A percentile compares a stretch with the other conserved stretches of the same genome.
Conservation (phyloP, 1,140 invertebrate species). For the Rhagoletis zephyria region DNA sequence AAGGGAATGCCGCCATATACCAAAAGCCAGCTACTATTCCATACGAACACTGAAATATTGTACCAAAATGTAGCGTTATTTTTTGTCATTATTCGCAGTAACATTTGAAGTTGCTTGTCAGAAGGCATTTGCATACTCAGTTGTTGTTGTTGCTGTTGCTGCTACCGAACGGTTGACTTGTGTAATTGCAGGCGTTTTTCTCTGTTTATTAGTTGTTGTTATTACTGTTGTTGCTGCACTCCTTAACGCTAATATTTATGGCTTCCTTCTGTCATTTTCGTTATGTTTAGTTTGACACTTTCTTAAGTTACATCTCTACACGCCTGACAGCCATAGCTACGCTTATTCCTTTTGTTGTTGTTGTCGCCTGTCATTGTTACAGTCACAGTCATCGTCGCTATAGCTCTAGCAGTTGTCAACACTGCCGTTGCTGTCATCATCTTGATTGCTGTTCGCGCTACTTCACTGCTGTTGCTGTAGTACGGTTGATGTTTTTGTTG, state of each 20-base stretch:
- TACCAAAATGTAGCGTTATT: not conserved
- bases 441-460: constrained; percentile 32
- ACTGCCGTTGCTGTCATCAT: constrained; percentile 19
- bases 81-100: not conserved
- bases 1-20: no score
- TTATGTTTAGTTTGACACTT: constrained; percentile 72
- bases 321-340: not conserved
- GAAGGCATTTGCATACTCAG: not conserved
- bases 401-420: constrained; percentile 42
- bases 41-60: not conserved
- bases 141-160: constrained; percentile 49
- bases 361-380: constrained; percentile 55
- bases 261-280: constrained; percentile 72
- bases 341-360: constrained; percentile 30
- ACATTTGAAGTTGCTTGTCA: constrained; percentile 9
- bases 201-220: constrained; percentile 24
- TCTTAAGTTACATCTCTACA: constrained; percentile 67
- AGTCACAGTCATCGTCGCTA: constrained; percentile 57
- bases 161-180: constrained; percentile 11
- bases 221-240: constrained; percentile 63
- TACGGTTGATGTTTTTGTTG: not conserved
- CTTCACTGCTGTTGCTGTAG: constrained; percentile 1
- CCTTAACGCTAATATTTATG: constrained; percentile 68
- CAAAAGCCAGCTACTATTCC: no score
- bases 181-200: constrained; percentile 18